Evolutionary conservation across 2,113 vertebrate species (phyloP), one percentile per base, ranked within the genome.

Genomic region (Heterocephalus glaber): DNA sequence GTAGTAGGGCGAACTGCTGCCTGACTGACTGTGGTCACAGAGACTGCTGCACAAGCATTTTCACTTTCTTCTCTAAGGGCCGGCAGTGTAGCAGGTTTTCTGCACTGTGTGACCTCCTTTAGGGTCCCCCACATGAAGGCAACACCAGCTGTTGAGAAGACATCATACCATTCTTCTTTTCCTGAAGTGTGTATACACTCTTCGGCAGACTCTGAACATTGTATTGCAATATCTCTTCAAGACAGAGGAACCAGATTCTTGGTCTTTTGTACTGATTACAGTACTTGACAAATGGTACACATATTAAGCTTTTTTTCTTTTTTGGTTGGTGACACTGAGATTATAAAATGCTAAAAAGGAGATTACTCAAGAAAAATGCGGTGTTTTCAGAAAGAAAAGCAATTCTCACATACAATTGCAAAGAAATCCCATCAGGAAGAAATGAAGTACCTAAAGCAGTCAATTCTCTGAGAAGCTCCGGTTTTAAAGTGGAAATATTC

Each of bases 401-500:
- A 77, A 96, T 86, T 93, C 60, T 90, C 49, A 89, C 30, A 83
- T 47, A 80, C 28, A 90, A 89, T 80, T 94, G 58, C 89, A 89
- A 93, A 80, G 86, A 93, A 95, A 95, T 97, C 49, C 61, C 33
- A 94, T 91, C 82, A 86, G 26, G 82, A 74, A 72, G 72, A 94
- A 95, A 96, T 66, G 82, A 87, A 94, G 28, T 44, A 85, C 11
- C 26, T 76, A 52, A 95, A 85, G 81, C 92, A 90, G 61, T 38
- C 24, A 86, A 86, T 93, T 96, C 82, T 77, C 89, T 47, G 44
- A 91, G 79, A 95, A 83, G 65, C 33, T 92, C 82, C 33, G 28
- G 72, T 96, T 96, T 96, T 79, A 81, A 96, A 94, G 85, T 82
- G 86, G 72, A 95, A 97, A 95, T 96, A 94, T 92, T 97, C 65